phyloP scores from a whole-genome alignment of 2,113 vertebrate genomes.

The Vulpes ferrilata region DNA sequence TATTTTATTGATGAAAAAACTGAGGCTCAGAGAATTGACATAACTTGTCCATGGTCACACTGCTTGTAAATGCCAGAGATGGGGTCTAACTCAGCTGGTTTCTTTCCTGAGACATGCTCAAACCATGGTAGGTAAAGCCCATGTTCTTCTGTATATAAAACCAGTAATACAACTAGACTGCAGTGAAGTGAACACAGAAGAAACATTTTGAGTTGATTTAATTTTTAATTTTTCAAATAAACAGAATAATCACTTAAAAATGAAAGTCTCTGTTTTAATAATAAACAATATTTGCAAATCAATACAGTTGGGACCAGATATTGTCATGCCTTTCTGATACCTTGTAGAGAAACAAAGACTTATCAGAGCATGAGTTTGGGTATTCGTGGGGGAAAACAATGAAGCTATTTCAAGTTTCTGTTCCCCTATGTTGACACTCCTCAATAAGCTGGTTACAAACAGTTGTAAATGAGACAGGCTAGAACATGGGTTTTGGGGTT shows the following conservation, averaged over 20 bases:
- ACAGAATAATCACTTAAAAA: background rate
- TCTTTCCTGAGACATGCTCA: background rate
- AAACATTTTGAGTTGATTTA: background rate
- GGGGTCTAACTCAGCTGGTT: background rate
- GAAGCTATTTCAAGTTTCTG: background rate
- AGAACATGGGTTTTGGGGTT: background rate
- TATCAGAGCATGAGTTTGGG: background rate
- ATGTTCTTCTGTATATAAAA: background rate
- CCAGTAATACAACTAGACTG: background rate
- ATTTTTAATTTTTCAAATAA: background rate
- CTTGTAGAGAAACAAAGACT: background rate
- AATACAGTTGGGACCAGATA: background rate
- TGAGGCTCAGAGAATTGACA: background rate
- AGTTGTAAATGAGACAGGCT: background rate
- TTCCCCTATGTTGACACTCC: background rate
- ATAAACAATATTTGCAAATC: background rate
- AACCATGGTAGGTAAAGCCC: background rate
- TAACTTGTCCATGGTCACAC: background rate
- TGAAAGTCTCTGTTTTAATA: conserved; percentile 3
- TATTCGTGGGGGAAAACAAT: background rate
- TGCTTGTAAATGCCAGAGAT: background rate
- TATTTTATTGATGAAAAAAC: background rate
- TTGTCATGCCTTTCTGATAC: background rate
- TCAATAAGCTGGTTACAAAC: background rate
- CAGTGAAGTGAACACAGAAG: fast-evolving